A percentile compares a stretch with the other conserved stretches of the same genome.
phyloP scores from a whole-genome alignment of 2,113 vertebrate species.

The Tiliqua scincoides region DNA sequence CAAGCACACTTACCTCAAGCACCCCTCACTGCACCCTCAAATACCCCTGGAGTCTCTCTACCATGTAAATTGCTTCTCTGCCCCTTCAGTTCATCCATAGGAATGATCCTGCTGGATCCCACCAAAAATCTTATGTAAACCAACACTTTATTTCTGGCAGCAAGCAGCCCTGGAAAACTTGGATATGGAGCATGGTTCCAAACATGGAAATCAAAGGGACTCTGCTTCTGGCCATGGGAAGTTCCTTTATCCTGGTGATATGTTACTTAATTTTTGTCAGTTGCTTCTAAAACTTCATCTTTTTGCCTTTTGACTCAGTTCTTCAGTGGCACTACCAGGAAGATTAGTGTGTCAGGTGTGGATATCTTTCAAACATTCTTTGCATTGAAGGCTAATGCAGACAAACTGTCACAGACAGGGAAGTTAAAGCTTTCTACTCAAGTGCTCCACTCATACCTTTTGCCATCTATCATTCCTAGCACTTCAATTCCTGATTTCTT shows the following conservation, averaged over 20 bases:
- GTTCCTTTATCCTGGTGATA: neutral
- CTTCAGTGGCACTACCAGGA: neutral
- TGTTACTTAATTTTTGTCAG: neutral
- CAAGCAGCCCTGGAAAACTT: neutral
- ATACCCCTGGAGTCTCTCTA: neutral
- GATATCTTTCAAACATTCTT: neutral
- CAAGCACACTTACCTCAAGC: neutral
- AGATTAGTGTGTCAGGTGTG: neutral
- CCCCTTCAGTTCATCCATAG: neutral
- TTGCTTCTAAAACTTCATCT: neutral
- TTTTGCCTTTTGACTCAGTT: neutral
- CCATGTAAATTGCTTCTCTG: neutral
- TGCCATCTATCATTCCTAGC: neutral
- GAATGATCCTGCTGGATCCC: neutral
- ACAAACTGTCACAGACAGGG: neutral
- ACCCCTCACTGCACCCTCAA: neutral
- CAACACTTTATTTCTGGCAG: too few relatives aligned
- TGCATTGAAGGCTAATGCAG: neutral
- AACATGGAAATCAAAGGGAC: neutral
- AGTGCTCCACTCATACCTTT: neutral
- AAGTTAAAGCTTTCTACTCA: neutral
- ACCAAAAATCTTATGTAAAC: too few relatives aligned
- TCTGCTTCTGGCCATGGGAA: neutral
- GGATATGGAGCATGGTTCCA: neutral
- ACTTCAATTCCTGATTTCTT: neutral